Evolutionary conservation across 2,888 invertebrate species (phyloP).

Genomic region (Agrenia bidenticulata): DNA sequence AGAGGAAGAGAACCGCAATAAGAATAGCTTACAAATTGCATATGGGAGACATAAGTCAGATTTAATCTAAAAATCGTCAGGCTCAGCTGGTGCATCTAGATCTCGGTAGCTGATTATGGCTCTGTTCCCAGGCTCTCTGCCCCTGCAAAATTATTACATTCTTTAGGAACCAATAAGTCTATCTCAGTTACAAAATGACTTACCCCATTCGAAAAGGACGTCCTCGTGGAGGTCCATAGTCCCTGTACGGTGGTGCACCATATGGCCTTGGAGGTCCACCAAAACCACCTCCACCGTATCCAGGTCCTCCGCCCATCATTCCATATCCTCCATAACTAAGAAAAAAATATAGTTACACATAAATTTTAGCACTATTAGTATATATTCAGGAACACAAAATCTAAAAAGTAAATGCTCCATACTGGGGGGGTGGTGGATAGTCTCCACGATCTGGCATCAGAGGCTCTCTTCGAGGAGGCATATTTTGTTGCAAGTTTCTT

Average conservation of each 20-base stretch:
- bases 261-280: constrained; percentile 52
- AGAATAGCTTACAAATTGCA: no score
- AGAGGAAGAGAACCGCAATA: no score
- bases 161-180: constrained; percentile 16
- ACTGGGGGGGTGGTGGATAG: constrained; percentile 39
- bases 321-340: constrained; percentile 18
- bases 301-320: constrained; percentile 16
- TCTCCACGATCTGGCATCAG: constrained; percentile 44
- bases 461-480: constrained; percentile 50
- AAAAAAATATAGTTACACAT: not conserved
- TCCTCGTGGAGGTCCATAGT: constrained; percentile 57
- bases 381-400: not conserved
- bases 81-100: constrained; percentile 88
- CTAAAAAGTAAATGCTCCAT: constrained; percentile 19
- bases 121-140: constrained; percentile 70
- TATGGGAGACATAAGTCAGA: not conserved
- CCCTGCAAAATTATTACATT: constrained; percentile 59
- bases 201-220: constrained; percentile 54
- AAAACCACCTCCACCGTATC: constrained; percentile 39
- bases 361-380: not conserved
- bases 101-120: constrained; percentile 90
- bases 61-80: constrained; percentile 69
- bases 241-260: constrained; percentile 37
- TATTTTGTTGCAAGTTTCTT: constrained; percentile 46
- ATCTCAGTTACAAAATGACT: constrained; percentile 14